Conservation (phyloP, 2,113 vertebrate genomes). For the Phycodurus eques region DNA sequence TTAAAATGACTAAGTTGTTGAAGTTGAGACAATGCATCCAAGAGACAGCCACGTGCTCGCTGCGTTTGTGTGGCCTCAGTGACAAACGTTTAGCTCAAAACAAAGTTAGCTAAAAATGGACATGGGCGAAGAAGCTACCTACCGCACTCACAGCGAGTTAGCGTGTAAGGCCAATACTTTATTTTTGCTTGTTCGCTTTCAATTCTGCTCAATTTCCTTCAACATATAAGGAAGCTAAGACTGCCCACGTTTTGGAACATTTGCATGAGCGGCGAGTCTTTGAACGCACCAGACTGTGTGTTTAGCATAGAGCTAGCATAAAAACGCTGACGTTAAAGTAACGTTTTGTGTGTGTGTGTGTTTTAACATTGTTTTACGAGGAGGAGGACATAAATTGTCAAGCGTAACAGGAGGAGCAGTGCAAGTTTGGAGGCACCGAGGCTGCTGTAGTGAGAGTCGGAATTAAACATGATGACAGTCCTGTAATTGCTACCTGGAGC, state of each 20-base stretch:
- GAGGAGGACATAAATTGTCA: conserved; percentile 57
- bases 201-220: conserved; percentile 12
- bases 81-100: conserved; percentile 23
- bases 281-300: not conserved
- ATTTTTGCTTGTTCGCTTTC: conserved; percentile 11
- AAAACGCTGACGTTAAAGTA: conserved; percentile 17
- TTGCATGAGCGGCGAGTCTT: conserved; percentile 3
- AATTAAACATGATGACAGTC: conserved; percentile 66
- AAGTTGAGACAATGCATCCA: conserved; percentile 73
- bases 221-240: not conserved
- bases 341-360: conserved; percentile 17
- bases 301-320: not conserved
- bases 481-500: conserved; percentile 54
- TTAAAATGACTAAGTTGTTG: conserved; percentile 42
- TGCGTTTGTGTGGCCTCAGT: conserved; percentile 52
- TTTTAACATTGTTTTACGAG: conserved; percentile 36
- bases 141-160: no score
- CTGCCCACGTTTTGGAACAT: conserved; percentile 8
- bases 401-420: conserved; percentile 67
- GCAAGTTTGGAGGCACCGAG: conserved; percentile 56
- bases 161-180: not conserved
- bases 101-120: not conserved
- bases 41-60: conserved; percentile 76
- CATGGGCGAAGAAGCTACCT: not conserved
- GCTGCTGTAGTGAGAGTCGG: conserved; percentile 62